Percentiles rank a stretch among this genome's conserved stretches.
Conservation (phyloP, 2,113 vertebrate species). For the Microtus pennsylvanicus region DNA sequence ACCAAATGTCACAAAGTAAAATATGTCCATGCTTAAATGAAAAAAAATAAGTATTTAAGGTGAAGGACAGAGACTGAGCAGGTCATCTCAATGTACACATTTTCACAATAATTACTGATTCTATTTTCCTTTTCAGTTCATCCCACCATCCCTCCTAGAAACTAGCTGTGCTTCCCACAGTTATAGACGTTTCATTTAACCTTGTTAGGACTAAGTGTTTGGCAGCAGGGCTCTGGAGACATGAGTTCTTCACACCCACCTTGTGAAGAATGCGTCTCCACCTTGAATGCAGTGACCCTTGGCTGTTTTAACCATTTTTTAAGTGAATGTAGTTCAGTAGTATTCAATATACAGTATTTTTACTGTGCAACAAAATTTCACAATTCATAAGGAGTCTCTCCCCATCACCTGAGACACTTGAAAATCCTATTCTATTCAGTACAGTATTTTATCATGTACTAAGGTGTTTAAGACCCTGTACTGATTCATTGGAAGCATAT, state of each 20-base stretch:
- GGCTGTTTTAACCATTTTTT: not conserved
- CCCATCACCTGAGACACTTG: not conserved
- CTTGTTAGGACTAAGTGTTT: conserved; percentile 40
- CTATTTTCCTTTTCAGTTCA: conserved; percentile 46
- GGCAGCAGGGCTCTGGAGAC: conserved; percentile 43
- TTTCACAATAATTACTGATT: conserved; percentile 33
- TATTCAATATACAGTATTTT: not conserved
- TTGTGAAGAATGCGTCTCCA: not conserved
- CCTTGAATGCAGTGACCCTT: not conserved
- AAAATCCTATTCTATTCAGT: not conserved
- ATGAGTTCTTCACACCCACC: not conserved
- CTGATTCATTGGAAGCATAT: not conserved
- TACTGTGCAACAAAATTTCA: not conserved
- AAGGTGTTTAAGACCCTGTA: not conserved
- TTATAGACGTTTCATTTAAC: conserved; percentile 48
- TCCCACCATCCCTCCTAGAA: not conserved
- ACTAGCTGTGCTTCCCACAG: not conserved
- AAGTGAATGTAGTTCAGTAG: not conserved
- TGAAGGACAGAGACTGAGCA: conserved; percentile 51
- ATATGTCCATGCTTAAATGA: conserved; percentile 68
- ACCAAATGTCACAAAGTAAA: conserved; percentile 69
- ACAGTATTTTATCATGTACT: not conserved
- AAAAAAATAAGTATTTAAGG: conserved; percentile 65
- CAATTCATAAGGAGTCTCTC: not conserved
- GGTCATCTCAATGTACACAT: not conserved